phyloP scores from a whole-genome alignment of 2,113 vertebrate genomes.

The Lagopus leucura region DNA sequence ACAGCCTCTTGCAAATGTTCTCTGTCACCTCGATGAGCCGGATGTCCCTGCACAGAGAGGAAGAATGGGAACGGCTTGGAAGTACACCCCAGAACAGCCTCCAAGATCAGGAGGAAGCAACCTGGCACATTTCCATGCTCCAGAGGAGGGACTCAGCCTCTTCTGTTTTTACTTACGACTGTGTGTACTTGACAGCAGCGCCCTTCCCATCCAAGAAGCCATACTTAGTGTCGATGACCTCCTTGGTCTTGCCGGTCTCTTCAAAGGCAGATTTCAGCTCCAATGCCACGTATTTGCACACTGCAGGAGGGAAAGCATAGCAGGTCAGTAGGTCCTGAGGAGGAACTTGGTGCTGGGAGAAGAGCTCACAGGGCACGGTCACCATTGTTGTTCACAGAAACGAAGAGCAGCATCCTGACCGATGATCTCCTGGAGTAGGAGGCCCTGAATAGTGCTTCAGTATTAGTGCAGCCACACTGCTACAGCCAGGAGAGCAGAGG shows the following conservation, averaged over 20 bases:
- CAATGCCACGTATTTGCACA: conserved; percentile 95
- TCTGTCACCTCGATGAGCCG: conserved; percentile 95
- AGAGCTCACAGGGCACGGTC: rapidly evolving
- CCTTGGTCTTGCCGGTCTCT: conserved; percentile 93
- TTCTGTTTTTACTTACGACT: conserved; percentile 87
- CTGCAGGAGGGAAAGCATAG: conserved; percentile 69
- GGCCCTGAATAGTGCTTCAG: too few relatives aligned
- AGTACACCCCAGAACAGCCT: background rate
- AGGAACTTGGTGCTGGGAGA: background rate
- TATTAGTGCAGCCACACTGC: too few relatives aligned
- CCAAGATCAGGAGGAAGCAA: background rate
- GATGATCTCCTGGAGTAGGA: too few relatives aligned
- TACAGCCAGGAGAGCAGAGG: too few relatives aligned
- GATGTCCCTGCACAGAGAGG: conserved; percentile 84
- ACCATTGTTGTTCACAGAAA: rapidly evolving
- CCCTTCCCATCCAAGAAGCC: conserved; percentile 90
- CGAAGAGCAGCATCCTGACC: background rate
- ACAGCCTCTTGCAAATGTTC: conserved; percentile 93
- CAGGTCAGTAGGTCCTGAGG: rapidly evolving
- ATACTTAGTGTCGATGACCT: conserved; percentile 92
- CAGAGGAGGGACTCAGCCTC: too few relatives aligned
- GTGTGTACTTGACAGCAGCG: conserved; percentile 90
- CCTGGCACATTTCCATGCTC: rapidly evolving
- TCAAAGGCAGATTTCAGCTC: conserved; percentile 96
- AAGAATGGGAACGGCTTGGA: background rate